Evolutionary conservation across 2,113 vertebrate genomes (phyloP), one percentile per base, ranked within the genome.

Genomic region (Athene noctua): DNA sequence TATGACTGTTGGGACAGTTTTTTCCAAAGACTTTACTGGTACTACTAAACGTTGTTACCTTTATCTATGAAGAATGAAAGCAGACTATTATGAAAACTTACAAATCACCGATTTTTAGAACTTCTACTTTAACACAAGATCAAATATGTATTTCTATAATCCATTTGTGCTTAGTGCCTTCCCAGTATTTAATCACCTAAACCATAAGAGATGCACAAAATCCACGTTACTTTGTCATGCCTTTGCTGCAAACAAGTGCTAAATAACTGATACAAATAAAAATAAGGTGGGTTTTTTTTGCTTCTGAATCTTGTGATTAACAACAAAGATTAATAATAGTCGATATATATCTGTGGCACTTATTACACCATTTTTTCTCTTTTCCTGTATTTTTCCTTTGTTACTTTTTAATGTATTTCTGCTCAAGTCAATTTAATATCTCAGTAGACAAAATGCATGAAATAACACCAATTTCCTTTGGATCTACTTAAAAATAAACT

Each of bases 341-440:
- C 5, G 3, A 66, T 91, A 80, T 81, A n/a, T 88, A 52, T 97
- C 46, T 94, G 34, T 88, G 77, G 44, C 81, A 97, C 97, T 98
- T 97, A 97, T 95, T 73, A 90, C 2, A 18, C 16, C 27, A 67
- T 68, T 94, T 96, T 80, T 68, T 63, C 59, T 70, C 32, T 94
- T 91, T 94, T 94, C 57, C 59, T 93, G 11, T 94, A 93, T 92
- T 93, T 49, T 88, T 93, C 79, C 96, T n/a, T 38, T 94, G 81
- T 96, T 95, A 71, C 70, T 92, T 96, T 95, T 96, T 91, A 96
- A 96, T 95, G 57, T 86, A 70, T 90, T 97, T 96, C 87, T 97
- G 65, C 80, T 96, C 55, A 95, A 98, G 89, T 96, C 83, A 96
- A 80, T 96, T 97, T 79, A 94, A 93, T 98, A 97, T 97, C 90